Evolutionary conservation across 2,888 invertebrate species (phyloP).

Genomic region (Halocaridina rubra): DNA sequence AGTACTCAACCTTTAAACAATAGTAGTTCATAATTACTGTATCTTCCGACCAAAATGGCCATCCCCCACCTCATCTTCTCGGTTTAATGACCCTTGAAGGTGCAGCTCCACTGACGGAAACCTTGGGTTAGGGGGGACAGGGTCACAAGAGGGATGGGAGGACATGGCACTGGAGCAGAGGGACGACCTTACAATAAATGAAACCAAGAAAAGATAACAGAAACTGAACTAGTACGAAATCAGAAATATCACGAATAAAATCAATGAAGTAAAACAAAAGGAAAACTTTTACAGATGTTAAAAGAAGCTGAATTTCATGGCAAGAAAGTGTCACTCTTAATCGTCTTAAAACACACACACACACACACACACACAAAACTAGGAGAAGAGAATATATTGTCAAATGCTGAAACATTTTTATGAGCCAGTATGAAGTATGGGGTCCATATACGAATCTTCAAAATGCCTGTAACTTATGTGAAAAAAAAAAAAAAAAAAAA

Average conservation of each 20-base stretch:
- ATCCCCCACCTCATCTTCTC: conserved; percentile 30
- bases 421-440: too few relatives aligned
- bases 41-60: conserved; percentile 13
- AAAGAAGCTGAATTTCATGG: neutral
- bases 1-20: conserved; percentile 37
- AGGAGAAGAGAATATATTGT: too few relatives aligned
- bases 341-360: too few relatives aligned
- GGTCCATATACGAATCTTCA: too few relatives aligned
- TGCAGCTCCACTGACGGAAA: conserved; percentile 14
- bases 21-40: conserved; percentile 31
- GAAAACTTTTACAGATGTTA: neutral
- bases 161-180: neutral
- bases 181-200: neutral
- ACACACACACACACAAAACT: too few relatives aligned
- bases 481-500: too few relatives aligned
- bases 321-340: too few relatives aligned
- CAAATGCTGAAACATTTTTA: too few relatives aligned
- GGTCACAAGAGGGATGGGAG: neutral
- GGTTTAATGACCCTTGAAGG: conserved; percentile 47
- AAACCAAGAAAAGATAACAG: neutral
- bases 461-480: too few relatives aligned
- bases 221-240: neutral
- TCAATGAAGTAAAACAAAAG: neutral
- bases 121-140: neutral
- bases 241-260: neutral